Base-by-base conservation (phyloP, 2,797 vertebrate species). In the Crocodylus rhombifer region DNA sequence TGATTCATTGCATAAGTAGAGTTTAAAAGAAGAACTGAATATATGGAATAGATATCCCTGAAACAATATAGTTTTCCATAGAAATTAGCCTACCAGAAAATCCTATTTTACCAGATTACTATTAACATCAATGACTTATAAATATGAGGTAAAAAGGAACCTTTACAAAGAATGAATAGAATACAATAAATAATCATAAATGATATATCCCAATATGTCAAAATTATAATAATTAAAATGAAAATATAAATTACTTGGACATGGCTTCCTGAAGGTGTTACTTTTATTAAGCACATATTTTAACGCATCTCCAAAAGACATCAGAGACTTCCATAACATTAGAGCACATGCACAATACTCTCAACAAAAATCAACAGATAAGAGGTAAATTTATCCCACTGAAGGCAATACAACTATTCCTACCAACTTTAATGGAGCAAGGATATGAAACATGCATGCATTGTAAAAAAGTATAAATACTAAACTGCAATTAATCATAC, bases 1-100 rank as follows among this genome's bases (percentile, higher is more conserved):
- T 91, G 33, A 57, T 33, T 88, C 87, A 91, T 82, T 33, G 74
- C 75, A 74, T 88, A 77, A 95, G 33, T 90, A 86, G 63, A 57
- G 84, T 80, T 93, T 94, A 86, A 96, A 93, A 95, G 86, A 91
- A 86, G 65, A 94, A 78, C 73, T 7, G 23, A 75, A n/a, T 83
- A 90, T 84, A 65, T 61, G 71, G 89, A 90, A 76, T 81, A 95
- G 69, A 81, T 18, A 86, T 69, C 89, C 83, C 90, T 84, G 36
- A 33, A 91, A 95, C 30, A 57, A 58, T 2, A 14, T 4, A 82
- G 74, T 81, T 42, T 64, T 79, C 36, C 36, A 90, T 87, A 89
- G 93, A 91, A 87, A 92, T 10, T 90, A 90, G 89, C 77, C 77
- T 87, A 28, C 88, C 21, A 89, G 36, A 84, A 21, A 87, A 77